phyloP scores from a whole-genome alignment of 1,140 invertebrate genomes.

The Drosophila sproati region DNA sequence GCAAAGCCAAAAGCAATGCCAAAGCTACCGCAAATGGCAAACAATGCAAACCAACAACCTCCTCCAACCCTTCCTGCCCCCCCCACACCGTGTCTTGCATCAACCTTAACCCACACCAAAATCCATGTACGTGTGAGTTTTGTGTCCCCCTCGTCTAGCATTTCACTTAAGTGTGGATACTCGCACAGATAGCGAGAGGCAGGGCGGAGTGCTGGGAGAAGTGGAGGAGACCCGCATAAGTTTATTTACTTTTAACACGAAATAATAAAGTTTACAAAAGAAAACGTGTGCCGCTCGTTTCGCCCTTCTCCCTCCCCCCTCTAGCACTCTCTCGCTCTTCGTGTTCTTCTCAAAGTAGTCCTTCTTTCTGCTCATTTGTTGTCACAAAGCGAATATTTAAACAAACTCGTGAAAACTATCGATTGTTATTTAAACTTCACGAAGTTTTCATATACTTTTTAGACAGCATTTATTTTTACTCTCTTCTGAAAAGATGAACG shows the following conservation, averaged over 20 bases:
- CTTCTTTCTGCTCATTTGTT: slow-evolving; percentile 18
- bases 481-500: too few relatives aligned
- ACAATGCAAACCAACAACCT: slow-evolving; percentile 37
- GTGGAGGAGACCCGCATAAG: slow-evolving; percentile 53
- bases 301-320: slow-evolving; percentile 48
- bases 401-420: slow-evolving; percentile 12
- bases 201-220: not conserved
- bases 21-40: slow-evolving; percentile 52
- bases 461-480: not conserved
- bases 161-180: slow-evolving; percentile 61
- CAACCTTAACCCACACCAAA: not conserved
- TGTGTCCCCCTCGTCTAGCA: slow-evolving; percentile 36
- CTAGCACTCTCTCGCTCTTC: not conserved
- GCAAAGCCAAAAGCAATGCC: slow-evolving; percentile 45
- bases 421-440: not conserved
- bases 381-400: slow-evolving; percentile 46
- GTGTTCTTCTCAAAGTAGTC: slow-evolving; percentile 7
- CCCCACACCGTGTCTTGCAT: not conserved
- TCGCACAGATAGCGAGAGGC: slow-evolving; percentile 7
- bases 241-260: slow-evolving; percentile 82
- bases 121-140: slow-evolving; percentile 19
- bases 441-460: not conserved
- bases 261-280: slow-evolving; percentile 82
- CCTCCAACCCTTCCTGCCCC: not conserved
- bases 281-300: slow-evolving; percentile 67